Evolutionary conservation across 2,888 invertebrate species (phyloP).

Genomic region (Galerucella nymphaeae): DNA sequence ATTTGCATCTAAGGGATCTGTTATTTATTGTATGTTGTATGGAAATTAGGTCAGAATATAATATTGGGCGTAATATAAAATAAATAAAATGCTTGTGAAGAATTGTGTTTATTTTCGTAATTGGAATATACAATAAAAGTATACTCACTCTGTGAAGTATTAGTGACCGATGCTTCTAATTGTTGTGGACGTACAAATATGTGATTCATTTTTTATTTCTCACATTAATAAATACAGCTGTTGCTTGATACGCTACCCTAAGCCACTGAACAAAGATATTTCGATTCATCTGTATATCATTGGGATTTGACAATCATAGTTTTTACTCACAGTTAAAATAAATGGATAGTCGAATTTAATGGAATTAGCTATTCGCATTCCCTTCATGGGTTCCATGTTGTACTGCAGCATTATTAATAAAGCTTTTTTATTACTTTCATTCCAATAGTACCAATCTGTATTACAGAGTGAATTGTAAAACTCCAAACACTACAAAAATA

Average conservation of each 20-base stretch:
- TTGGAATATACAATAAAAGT: too few species aligned
- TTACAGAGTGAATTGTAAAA: not conserved
- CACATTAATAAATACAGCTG: not conserved
- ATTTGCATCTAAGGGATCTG: conserved; percentile 15
- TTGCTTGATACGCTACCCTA: not conserved
- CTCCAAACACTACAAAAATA: not conserved
- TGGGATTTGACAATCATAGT: too few species aligned
- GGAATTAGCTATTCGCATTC: not conserved
- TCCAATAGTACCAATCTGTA: conserved; percentile 1
- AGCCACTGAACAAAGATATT: not conserved
- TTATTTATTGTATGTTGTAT: not conserved
- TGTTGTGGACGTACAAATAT: too few species aligned
- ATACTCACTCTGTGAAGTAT: too few species aligned
- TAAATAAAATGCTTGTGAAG: too few species aligned
- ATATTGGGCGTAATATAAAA: too few species aligned
- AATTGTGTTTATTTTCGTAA: too few species aligned
- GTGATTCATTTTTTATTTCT: too few species aligned
- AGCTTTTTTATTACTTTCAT: not conserved
- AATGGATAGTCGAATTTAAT: not conserved
- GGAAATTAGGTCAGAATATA: not conserved
- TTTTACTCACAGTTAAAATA: not conserved
- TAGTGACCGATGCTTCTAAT: too few species aligned
- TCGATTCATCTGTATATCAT: too few species aligned
- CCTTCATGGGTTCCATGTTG: not conserved
- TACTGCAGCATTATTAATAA: not conserved